phyloP scores from a whole-genome alignment of 2,797 vertebrate genomes.

The Acrossocheilus wenchowensis region DNA sequence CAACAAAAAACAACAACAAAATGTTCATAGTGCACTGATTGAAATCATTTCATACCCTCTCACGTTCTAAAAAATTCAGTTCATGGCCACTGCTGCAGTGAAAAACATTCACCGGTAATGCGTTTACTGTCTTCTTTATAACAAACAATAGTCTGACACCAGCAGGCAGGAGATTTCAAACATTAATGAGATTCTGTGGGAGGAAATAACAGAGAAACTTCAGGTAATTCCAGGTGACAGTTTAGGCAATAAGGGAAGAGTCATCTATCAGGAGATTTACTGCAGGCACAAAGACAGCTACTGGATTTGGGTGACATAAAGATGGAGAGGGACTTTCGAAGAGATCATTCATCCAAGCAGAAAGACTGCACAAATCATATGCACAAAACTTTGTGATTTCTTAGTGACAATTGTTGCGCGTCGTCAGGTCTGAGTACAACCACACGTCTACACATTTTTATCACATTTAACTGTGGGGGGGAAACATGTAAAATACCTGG shows the following conservation, averaged over 20 bases:
- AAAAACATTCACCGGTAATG: background rate
- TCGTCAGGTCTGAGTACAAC: background rate
- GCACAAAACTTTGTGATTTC: slow-evolving; percentile 11
- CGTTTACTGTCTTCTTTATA: slow-evolving; percentile 16
- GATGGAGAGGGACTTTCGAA: slow-evolving; percentile 15
- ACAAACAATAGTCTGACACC: slow-evolving; percentile 40
- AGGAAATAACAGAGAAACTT: slow-evolving; percentile 43
- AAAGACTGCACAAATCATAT: background rate
- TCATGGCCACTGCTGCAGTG: slow-evolving; percentile 27
- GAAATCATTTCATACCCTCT: background rate
- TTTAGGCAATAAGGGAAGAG: slow-evolving; percentile 54
- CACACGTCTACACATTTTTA: background rate
- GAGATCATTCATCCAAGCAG: slow-evolving; percentile 9
- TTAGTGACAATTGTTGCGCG: background rate
- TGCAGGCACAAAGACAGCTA: slow-evolving; percentile 44
- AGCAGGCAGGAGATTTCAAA: slow-evolving; percentile 48
- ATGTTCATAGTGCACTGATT: background rate
- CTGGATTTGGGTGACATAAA: slow-evolving; percentile 31
- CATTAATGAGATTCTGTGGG: slow-evolving; percentile 52
- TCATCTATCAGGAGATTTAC: slow-evolving; percentile 46
- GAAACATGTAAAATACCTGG: background rate
- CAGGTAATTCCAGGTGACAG: slow-evolving; percentile 52
- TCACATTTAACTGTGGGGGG: background rate
- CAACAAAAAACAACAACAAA: slow-evolving; percentile 19
- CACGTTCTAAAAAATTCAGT: background rate